Evolutionary conservation across 2,888 invertebrate genomes (phyloP).

Genomic region (Troglohyphantes excavatus): DNA sequence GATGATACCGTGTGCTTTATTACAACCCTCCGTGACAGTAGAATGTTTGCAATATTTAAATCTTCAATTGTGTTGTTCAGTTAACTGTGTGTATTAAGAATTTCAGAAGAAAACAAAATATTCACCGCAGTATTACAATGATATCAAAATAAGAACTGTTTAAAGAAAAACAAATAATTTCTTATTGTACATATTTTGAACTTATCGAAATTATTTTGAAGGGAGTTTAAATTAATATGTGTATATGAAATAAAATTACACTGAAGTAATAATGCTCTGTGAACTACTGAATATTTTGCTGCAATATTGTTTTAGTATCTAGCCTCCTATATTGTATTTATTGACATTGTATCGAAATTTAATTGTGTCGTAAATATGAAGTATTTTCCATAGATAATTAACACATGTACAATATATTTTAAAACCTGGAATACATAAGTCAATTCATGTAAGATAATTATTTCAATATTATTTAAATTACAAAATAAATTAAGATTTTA

Average conservation of each 20-base stretch:
- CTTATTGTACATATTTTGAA: not conserved
- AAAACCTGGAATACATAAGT: too few species aligned
- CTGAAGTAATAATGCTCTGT: not conserved
- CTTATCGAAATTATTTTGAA: not conserved
- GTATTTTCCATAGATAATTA: too few species aligned
- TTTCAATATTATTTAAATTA: too few species aligned
- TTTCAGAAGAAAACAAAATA: not conserved
- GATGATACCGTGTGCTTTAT: not conserved
- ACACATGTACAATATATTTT: too few species aligned
- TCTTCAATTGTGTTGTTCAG: not conserved
- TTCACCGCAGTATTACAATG: not conserved
- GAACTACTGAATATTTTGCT: not conserved
- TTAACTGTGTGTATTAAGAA: too few species aligned
- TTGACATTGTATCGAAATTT: not conserved
- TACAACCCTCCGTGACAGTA: not conserved
- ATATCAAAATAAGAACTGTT: not conserved
- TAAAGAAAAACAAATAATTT: not conserved
- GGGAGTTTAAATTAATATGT: not conserved
- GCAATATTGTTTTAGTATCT: not conserved
- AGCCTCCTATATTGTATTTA: not conserved
- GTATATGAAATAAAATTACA: not conserved
- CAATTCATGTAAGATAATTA: too few species aligned
- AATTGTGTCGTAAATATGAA: too few species aligned
- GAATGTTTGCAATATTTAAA: slow-evolving; percentile 9
- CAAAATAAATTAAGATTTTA: too few species aligned